phyloP scores from a whole-genome alignment of 2,888 invertebrate species.

The Aleiodes alternator region DNA sequence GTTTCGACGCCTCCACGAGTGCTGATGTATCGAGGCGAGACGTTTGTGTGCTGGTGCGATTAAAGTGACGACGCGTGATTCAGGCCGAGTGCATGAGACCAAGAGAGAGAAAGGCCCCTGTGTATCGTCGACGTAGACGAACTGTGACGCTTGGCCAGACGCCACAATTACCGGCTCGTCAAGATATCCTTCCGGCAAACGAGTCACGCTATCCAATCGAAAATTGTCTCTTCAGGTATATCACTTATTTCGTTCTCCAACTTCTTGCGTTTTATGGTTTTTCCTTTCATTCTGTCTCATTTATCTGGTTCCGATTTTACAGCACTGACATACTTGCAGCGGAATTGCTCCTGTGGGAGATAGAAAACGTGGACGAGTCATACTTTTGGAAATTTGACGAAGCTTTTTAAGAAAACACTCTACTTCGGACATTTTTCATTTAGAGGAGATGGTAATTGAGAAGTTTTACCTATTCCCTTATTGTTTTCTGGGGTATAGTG shows the following conservation, averaged over 20 bases:
- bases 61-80: constrained; percentile 59
- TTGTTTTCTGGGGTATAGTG: too few relatives aligned
- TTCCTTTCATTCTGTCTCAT: constrained; percentile 19
- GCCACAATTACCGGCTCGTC: constrained; percentile 37
- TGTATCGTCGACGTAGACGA: constrained; percentile 30
- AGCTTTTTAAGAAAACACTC: too few relatives aligned
- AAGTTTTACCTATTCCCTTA: too few relatives aligned
- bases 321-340: too few relatives aligned
- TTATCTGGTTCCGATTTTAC: neutral
- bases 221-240: constrained; percentile 41
- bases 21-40: constrained; percentile 54
- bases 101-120: neutral
- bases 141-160: constrained; percentile 38
- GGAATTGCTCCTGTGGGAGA: too few relatives aligned
- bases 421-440: too few relatives aligned
- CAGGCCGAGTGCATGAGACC: constrained; percentile 15
- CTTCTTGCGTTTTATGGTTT: neutral
- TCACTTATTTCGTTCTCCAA: constrained; percentile 29
- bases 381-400: too few relatives aligned
- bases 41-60: constrained; percentile 52
- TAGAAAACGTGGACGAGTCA: too few relatives aligned
- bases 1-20: constrained; percentile 45
- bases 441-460: too few relatives aligned
- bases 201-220: constrained; percentile 39
- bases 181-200: constrained; percentile 12